Evolutionary conservation across 1,140 invertebrate species (phyloP).

Genomic region (Trichogramma pretiosum): DNA sequence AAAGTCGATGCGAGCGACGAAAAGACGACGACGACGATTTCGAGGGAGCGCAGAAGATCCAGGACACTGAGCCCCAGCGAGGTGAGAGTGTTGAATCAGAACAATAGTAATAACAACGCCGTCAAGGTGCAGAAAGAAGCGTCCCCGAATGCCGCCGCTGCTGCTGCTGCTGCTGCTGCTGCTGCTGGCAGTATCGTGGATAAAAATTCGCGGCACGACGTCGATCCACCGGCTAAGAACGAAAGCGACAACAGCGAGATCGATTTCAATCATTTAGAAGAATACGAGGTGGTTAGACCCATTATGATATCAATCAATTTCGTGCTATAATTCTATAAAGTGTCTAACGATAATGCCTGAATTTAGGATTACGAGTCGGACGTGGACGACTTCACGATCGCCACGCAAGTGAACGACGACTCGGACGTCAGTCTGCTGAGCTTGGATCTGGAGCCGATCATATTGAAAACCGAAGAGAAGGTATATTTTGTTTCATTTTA

Average conservation of each 20-base stretch:
- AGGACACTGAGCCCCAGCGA: conserved; percentile 36
- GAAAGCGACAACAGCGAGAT: too few species aligned
- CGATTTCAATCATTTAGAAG: too few species aligned
- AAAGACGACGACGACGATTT: conserved; percentile 12
- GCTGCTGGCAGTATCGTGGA: neutral
- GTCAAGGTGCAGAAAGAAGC: neutral
- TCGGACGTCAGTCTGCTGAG: conserved; percentile 22
- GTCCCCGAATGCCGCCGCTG: neutral
- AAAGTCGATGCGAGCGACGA: neutral
- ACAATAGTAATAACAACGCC: neutral
- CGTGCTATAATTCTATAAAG: too few species aligned
- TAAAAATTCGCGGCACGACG: neutral
- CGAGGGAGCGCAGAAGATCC: conserved; percentile 27
- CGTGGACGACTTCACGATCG: conserved; percentile 45
- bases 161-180: neutral
- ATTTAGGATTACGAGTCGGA: conserved; percentile 50
- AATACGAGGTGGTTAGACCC: too few species aligned
- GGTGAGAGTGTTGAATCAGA: conserved; percentile 28
- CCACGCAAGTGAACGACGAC: conserved; percentile 35
- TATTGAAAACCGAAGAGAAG: conserved; percentile 30
- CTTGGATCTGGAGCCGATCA: conserved; percentile 29
- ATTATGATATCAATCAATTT: too few species aligned
- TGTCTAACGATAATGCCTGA: neutral
- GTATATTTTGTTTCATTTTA: conserved; percentile 15
- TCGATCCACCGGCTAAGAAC: too few species aligned